Conservation (phyloP, 2,888 invertebrate species). For the Troglohyphantes excavatus region DNA sequence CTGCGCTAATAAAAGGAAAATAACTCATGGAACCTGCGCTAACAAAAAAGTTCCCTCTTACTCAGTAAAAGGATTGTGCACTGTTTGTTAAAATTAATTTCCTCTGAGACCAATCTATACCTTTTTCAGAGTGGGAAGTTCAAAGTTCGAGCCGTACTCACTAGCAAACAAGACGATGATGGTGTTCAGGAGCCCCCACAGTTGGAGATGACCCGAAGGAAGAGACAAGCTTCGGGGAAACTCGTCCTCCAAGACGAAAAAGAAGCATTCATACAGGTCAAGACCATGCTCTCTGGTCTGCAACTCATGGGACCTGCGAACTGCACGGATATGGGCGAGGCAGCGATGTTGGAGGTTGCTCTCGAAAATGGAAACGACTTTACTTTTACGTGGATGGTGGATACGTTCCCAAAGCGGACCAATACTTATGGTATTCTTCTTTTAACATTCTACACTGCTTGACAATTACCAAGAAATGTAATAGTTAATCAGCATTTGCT, state of each 20-base stretch:
- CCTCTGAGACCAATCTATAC: too few species aligned
- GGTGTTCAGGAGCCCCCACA: background rate
- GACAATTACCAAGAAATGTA: background rate
- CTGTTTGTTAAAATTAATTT: too few species aligned
- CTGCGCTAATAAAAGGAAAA: too few species aligned
- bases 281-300: slow-evolving; percentile 16
- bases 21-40: too few species aligned
- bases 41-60: too few species aligned
- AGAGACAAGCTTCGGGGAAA: background rate
- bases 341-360: background rate
- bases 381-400: slow-evolving; percentile 30
- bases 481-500: background rate
- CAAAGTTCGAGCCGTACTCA: slow-evolving; percentile 30
- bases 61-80: too few species aligned
- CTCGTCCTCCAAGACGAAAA: background rate
- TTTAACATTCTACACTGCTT: too few species aligned
- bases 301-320: background rate
- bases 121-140: slow-evolving; percentile 36
- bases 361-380: slow-evolving; percentile 42
- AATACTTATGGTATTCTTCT: slow-evolving; percentile 39
- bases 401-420: background rate
- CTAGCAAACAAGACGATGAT: slow-evolving; percentile 8
- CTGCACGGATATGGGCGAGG: slow-evolving; percentile 21
- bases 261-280: background rate
- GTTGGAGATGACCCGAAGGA: background rate